A percentile compares a stretch with the other conserved stretches of the same genome.
These are phyloP conservation scores for Ectemnius cavifrons DNA, from an alignment of 2,888 invertebrate genomes.

Conservation along the genomic window DNA sequence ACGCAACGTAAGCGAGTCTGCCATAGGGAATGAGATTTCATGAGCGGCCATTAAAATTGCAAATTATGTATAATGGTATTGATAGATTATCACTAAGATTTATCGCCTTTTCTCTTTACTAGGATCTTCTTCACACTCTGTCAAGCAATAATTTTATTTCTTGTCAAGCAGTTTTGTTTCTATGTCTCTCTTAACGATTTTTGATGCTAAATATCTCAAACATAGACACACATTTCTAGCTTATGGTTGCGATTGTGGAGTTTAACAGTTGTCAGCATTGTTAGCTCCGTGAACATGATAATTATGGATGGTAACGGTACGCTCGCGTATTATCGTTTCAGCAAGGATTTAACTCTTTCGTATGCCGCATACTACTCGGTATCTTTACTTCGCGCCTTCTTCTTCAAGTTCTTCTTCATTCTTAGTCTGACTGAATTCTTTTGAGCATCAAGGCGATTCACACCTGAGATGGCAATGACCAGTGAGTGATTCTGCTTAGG, in stretches of 20 bases:
- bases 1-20: conserved; percentile 28
- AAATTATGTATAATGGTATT: conserved; percentile 64
- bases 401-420: conserved; percentile 16
- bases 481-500: conserved; percentile 21
- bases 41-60: conserved; percentile 67
- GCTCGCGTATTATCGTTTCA: conserved; percentile 44
- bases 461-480: conserved; percentile 32
- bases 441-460: conserved; percentile 32
- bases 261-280: conserved; percentile 67
- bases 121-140: not conserved
- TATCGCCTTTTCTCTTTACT: conserved; percentile 20
- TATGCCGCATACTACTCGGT: conserved; percentile 13
- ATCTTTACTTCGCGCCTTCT: conserved; percentile 16
- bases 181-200: too few relatives aligned
- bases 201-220: too few relatives aligned
- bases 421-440: conserved; percentile 7
- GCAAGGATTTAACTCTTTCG: conserved; percentile 32
- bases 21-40: conserved; percentile 30
- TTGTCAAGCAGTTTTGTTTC: conserved; percentile 2
- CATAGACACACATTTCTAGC: conserved; percentile 59
- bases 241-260: conserved; percentile 31
- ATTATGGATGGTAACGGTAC: conserved; percentile 57
- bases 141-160: conserved; percentile 11
- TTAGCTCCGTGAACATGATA: conserved; percentile 59
- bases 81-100: conserved; percentile 44